Percentiles rank a stretch among this genome's conserved stretches.
Conservation (phyloP, 2,797 vertebrate genomes). For the Brotula barbata region DNA sequence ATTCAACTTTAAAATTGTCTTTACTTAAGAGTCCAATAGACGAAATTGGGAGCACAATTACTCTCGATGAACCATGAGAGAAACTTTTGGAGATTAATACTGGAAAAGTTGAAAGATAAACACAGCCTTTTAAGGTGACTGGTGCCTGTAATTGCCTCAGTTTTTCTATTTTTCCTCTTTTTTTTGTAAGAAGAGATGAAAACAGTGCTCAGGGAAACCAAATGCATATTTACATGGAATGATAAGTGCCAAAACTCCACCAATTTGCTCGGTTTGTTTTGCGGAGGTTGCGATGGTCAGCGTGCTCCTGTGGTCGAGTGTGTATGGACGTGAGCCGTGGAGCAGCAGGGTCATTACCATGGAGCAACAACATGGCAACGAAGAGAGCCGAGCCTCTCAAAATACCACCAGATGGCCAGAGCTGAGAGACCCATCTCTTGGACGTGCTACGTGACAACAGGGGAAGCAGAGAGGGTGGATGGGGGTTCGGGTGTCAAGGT, state of each 20-base stretch:
- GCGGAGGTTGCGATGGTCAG: slow-evolving; percentile 3
- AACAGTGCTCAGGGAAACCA: background rate
- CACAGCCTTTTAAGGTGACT: background rate
- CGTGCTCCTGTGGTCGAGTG: slow-evolving; percentile 1
- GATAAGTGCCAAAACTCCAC: background rate
- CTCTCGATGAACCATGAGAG: no score
- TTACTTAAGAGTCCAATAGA: no score
- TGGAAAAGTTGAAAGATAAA: background rate
- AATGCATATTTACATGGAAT: background rate
- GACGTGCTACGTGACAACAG: slow-evolving; percentile 22
- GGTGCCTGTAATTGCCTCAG: no score
- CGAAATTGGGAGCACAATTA: no score
- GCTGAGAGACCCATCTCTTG: slow-evolving; percentile 2
- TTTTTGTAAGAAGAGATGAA: no score
- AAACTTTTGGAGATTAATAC: no score
- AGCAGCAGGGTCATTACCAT: slow-evolving; percentile 25
- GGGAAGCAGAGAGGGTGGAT: background rate
- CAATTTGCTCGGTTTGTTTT: background rate
- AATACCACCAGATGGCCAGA: slow-evolving; percentile 45
- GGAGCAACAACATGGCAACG: slow-evolving; percentile 14
- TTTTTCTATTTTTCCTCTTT: no score
- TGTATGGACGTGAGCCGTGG: background rate
- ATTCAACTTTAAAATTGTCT: no score
- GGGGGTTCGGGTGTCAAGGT: slow-evolving; percentile 35
- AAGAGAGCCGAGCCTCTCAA: slow-evolving; percentile 11